These are phyloP conservation scores for Botia almorhae DNA, from an alignment of 2,797 vertebrate species.

Conservation along the genomic window DNA sequence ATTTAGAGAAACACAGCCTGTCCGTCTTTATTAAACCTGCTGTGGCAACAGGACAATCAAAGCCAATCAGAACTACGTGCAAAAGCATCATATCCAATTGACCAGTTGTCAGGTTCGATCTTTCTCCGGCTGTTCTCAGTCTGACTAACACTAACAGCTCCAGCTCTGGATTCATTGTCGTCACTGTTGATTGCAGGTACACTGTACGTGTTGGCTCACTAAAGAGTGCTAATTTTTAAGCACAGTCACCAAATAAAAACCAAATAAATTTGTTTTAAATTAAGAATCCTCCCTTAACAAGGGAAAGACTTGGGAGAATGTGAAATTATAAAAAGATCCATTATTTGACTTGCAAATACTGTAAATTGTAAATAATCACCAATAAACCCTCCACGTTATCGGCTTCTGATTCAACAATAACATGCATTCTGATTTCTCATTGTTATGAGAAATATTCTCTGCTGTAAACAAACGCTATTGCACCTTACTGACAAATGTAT, in stretches of 20 bases:
- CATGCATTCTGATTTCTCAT: not conserved
- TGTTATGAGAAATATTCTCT: not conserved
- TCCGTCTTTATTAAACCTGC: not conserved
- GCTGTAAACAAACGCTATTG: constrained; percentile 11
- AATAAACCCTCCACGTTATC: too few relatives aligned
- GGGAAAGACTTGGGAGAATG: not conserved
- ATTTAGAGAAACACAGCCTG: not conserved
- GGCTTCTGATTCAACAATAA: not conserved
- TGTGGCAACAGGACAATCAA: not conserved
- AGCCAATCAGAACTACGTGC: not conserved
- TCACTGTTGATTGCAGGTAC: not conserved
- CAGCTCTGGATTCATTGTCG: not conserved
- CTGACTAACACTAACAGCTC: not conserved
- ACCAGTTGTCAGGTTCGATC: constrained; percentile 20
- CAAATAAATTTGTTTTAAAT: not conserved
- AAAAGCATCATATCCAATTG: constrained; percentile 25
- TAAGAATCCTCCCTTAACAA: not conserved
- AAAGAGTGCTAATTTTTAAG: constrained; percentile 3
- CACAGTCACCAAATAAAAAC: not conserved
- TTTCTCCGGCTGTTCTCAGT: not conserved
- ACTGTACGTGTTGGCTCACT: not conserved
- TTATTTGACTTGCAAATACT: not conserved
- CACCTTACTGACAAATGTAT: not conserved
- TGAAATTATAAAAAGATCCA: not conserved
- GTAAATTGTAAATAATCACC: not conserved